Evolutionary conservation across 2,113 vertebrate species (phyloP).

Genomic region (Peromyscus maniculatus): DNA sequence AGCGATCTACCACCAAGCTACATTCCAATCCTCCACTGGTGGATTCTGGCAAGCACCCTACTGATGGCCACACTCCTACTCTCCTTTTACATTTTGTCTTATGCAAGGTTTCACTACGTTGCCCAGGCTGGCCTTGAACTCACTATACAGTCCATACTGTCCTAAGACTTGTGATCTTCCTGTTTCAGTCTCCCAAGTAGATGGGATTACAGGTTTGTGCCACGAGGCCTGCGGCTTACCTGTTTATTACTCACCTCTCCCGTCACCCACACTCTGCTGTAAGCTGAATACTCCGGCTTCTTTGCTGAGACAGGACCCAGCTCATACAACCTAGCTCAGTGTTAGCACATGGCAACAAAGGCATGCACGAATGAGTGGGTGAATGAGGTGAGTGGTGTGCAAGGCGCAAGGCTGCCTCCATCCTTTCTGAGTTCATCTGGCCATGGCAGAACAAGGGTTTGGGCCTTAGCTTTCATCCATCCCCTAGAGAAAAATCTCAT

Average conservation of each 20-base stretch:
- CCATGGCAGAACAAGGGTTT: neutral
- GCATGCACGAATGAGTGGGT: neutral
- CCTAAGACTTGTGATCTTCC: neutral
- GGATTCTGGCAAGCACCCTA: neutral
- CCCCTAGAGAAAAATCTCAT: neutral
- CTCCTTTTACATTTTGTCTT: neutral
- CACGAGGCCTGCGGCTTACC: neutral
- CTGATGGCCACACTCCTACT: no score
- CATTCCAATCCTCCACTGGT: neutral
- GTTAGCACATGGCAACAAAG: fast-evolving
- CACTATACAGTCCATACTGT: neutral
- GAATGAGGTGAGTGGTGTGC: neutral
- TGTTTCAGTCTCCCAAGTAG: neutral
- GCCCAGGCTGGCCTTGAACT: neutral
- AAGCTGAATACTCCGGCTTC: neutral
- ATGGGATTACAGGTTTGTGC: neutral
- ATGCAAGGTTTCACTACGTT: neutral
- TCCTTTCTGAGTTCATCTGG: neutral
- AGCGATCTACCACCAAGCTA: neutral
- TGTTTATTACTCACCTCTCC: neutral
- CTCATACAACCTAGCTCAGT: neutral
- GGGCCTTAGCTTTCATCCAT: neutral
- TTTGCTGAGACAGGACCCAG: neutral
- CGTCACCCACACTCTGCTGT: neutral
- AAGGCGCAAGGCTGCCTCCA: no score